Evolutionary conservation across 2,888 invertebrate species (phyloP), one percentile per base, ranked within the genome.

Genomic region (Anoplius nigerrimus): DNA sequence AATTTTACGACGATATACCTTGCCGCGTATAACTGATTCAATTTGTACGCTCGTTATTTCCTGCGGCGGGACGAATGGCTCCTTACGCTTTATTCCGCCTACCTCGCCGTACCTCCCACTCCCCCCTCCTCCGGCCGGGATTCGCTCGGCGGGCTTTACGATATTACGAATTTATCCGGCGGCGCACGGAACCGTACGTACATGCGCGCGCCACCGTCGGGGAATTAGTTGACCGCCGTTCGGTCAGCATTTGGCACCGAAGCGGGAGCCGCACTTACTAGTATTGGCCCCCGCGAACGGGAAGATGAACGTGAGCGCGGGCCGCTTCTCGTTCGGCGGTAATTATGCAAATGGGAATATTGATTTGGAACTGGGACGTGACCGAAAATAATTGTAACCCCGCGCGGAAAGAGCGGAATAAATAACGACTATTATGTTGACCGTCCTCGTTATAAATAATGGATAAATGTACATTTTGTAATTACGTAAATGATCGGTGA

Each of bases 321-420:
- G 52, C 66, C 57, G 69, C 70, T 72, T 71, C 62, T 21, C 65
- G 60, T 56, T 60, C 42, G 48, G 57, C 61, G 66, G 62, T 76
- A 78, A 78, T 78, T 79, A 72, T 72, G 75, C 69, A 71, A 74
- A 76, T 71, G 69, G 65, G 22, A 54, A 61, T 63, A 71, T 78
- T 69, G 77, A 78, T 57, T 21, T 21, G 20, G 45, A 20, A 18
- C 45, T 56, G 62, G 71, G 70, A 56, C 61, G 52, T 42, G 52
- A 20, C 52, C 66, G 72, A 77, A 71, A 78, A 78, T 72, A 64
- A 69, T 61, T 53, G 55, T 60, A 24, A 62, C 42, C n/a, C 57
- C 63, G 63, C 63, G 22, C 27, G 3, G 56, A 27, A 57, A 66
- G 51, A 21, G 34, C 20, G 54, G 45, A 16, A n/a, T 20, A n/a